Base-by-base conservation (phyloP, 1,140 invertebrate genomes). In the Condylostylus longicornis region DNA sequence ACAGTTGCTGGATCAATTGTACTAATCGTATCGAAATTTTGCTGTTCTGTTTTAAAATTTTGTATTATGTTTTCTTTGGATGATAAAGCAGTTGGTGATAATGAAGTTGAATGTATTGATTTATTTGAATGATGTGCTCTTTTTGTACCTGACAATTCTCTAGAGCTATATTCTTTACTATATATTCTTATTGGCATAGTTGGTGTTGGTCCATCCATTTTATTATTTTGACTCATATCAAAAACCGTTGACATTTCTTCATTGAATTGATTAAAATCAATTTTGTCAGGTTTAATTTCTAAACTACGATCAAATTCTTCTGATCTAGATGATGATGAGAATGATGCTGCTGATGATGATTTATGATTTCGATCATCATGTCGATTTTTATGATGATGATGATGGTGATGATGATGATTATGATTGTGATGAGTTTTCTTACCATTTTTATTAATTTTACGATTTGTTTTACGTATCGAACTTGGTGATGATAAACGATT, bases 21-120 rank as follows among this genome's bases (percentile, higher is more conserved):
- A 1, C 53, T 49, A 18, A 58, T 25, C 8, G 48, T 43, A n/a
- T n/a, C n/a, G n/a, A n/a, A n/a, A n/a, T n/a, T n/a, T n/a, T n/a
- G n/a, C 27, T 27, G 13, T 18, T 60, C 57, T 2, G 57, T 48
- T 5, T 45, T 47, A 5, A 61, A 54, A 17, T 53, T 53, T 30
- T 60, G 57, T n/a, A 61, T 61, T 25, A 49, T 55, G 38, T 54
- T 60, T 18, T 61, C 58, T 1, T 50, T 46, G 1, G 53, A 56
- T 13, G 54, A 54, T 10, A 51, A 54, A 9, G 29, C 37, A 3
- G 32, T 30, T 29, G 17, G 31, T 19, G 8, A 22, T 40, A 18
- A 33, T 37, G n/a, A n/a, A n/a, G n/a, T n/a, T n/a, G n/a, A n/a
- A n/a, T n/a, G n/a, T n/a, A n/a, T n/a, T n/a, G n/a, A n/a, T n/a